These are phyloP conservation scores for Pavo muticus DNA, from an alignment of 2,113 vertebrate genomes.

Conservation along the genomic window DNA sequence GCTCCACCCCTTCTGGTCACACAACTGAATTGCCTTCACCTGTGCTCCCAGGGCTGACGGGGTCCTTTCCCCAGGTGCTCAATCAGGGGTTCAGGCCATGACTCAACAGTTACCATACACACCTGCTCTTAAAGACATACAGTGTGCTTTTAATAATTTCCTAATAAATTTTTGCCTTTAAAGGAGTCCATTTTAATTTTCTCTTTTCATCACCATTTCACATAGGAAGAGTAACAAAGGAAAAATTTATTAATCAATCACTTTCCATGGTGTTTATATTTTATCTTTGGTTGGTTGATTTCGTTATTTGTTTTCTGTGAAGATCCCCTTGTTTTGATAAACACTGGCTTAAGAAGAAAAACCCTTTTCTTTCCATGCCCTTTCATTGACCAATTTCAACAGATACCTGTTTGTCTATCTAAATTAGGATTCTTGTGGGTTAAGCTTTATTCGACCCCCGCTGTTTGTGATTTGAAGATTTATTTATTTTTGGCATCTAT, in stretches of 20 bases:
- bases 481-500: neutral
- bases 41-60: no score
- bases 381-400: neutral
- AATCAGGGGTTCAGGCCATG: no score
- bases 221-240: neutral
- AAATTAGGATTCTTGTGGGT: neutral
- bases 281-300: neutral
- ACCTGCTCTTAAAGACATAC: neutral
- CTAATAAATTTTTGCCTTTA: conserved; percentile 23
- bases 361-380: neutral
- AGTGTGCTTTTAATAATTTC: conserved; percentile 18
- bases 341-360: rapidly evolving
- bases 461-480: neutral
- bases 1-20: no score
- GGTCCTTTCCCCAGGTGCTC: no score
- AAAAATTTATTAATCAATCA: neutral
- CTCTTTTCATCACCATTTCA: conserved; percentile 1
- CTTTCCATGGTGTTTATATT: neutral
- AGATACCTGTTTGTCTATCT: neutral
- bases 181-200: conserved; percentile 21
- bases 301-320: neutral
- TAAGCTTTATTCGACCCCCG: neutral
- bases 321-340: neutral
- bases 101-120: no score
- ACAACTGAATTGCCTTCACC: no score